A percentile compares a stretch with the other conserved stretches of the same genome.
Conservation (phyloP, 2,113 vertebrate species). For the Anhinga anhinga region DNA sequence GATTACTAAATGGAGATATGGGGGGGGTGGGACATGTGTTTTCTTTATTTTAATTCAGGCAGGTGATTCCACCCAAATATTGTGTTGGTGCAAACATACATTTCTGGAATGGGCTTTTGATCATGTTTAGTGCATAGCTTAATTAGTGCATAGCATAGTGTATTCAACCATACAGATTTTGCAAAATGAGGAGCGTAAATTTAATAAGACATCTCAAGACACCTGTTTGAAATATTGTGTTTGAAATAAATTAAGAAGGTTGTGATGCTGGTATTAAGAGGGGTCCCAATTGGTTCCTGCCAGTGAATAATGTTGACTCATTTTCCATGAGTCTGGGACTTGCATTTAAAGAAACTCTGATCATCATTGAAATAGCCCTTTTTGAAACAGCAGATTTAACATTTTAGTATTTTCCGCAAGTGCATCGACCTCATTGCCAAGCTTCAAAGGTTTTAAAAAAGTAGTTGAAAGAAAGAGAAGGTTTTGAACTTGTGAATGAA, state of each 20-base stretch:
- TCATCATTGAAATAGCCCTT: not conserved
- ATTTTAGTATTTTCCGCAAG: not conserved
- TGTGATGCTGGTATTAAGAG: not conserved
- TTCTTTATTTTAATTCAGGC: not conserved
- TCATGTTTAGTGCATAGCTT: not conserved
- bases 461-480: not conserved
- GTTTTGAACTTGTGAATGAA: not conserved
- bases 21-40: accelerated
- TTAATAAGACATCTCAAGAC: too few relatives aligned
- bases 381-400: not conserved
- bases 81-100: not conserved
- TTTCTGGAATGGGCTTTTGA: not conserved
- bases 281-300: not conserved
- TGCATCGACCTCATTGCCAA: not conserved
- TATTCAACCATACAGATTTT: not conserved
- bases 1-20: not conserved
- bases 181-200: not conserved
- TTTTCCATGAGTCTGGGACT: not conserved
- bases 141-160: too few relatives aligned
- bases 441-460: not conserved
- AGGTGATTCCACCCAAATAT: not conserved
- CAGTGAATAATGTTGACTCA: not conserved
- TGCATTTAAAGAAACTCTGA: not conserved
- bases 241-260: not conserved
- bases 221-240: not conserved